Evolutionary conservation across 2,888 invertebrate species (phyloP), one percentile per base, ranked within the genome.

Genomic region (Caenorhabditis sp.): DNA sequence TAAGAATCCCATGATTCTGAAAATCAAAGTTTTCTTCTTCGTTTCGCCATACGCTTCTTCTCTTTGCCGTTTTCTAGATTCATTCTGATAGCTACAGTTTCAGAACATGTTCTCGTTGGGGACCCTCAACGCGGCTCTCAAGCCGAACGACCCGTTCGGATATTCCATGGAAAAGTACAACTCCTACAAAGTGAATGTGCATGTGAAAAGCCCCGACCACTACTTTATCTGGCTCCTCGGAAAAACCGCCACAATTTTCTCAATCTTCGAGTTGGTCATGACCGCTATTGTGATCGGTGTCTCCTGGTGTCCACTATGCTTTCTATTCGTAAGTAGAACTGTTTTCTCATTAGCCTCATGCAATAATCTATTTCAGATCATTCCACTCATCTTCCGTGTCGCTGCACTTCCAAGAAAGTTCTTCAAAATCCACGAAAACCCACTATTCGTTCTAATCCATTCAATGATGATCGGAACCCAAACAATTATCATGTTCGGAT

Each of bases 251-350:
- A n/a, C 28, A 0, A n/a, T 73, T 0, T 24, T 73, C 16, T 19
- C 51, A 24, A 14, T 73, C 19, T 59, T 73, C 12, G 73, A 73
- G 12, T 10, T 28, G 12, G n/a, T 73, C 38, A 8, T 38, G 10
- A 63, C 63, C 10, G 14, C 51, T 14, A 14, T 14, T 1, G 14
- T 63, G 19, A 38, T 73, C n/a, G 10, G 5, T 2, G 7, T 22
- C 2, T 22, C 16, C 10, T 31, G 73, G 31, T 31, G 22, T 35
- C 49, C 35, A n/a, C 26, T 38, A 7, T 73, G 73, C 12, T 31
- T 51, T 19, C 5, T 73, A 0, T 73, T 73, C 10, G 73, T 73
- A 35, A 63, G 73, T 72, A n/a, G 22, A 19, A 19, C 28, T 47
- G 12, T 44, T 24, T 19, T 26, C n/a, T n/a, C n/a, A n/a, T n/a